These are phyloP conservation scores for Caenorhabditis sp. DNA, from an alignment of 2,888 invertebrate genomes.

Conservation along the genomic window DNA sequence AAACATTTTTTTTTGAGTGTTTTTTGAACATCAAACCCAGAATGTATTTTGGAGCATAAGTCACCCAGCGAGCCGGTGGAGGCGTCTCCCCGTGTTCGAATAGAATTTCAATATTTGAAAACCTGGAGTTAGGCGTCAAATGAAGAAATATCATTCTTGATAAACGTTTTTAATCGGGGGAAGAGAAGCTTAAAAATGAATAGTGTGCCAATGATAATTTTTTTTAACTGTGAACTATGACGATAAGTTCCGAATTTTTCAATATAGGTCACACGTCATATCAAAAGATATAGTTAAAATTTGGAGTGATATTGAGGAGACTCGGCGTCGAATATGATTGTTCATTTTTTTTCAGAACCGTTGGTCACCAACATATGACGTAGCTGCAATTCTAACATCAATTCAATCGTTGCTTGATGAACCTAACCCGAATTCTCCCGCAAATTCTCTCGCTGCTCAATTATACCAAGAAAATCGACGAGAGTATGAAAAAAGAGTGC, in stretches of 20 bases:
- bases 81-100: too few relatives aligned
- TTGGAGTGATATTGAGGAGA: background rate
- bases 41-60: too few relatives aligned
- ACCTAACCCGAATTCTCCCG: slow-evolving; percentile 99
- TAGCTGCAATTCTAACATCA: slow-evolving; percentile 98
- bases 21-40: too few relatives aligned
- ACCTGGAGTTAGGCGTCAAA: too few relatives aligned
- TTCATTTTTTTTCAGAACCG: slow-evolving; percentile 96
- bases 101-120: too few relatives aligned
- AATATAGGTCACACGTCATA: too few relatives aligned
- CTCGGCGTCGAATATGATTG: background rate
- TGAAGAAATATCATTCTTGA: background rate
- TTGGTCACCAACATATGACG: slow-evolving; percentile 99
- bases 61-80: too few relatives aligned
- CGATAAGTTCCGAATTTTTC: too few relatives aligned
- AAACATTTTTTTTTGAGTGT: too few relatives aligned
- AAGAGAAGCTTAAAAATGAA: background rate
- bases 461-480: slow-evolving; percentile 98
- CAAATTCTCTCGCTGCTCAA: slow-evolving; percentile 98
- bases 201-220: background rate
- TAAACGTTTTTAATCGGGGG: background rate
- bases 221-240: slow-evolving; percentile 7
- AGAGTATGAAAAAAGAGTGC: slow-evolving; percentile 98
- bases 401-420: slow-evolving; percentile 99
- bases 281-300: background rate